Percentiles rank a stretch among this genome's conserved stretches.
These are phyloP conservation scores for Hemibagrus guttatus DNA, from an alignment of 2,797 vertebrate species.

Conservation along the genomic window DNA sequence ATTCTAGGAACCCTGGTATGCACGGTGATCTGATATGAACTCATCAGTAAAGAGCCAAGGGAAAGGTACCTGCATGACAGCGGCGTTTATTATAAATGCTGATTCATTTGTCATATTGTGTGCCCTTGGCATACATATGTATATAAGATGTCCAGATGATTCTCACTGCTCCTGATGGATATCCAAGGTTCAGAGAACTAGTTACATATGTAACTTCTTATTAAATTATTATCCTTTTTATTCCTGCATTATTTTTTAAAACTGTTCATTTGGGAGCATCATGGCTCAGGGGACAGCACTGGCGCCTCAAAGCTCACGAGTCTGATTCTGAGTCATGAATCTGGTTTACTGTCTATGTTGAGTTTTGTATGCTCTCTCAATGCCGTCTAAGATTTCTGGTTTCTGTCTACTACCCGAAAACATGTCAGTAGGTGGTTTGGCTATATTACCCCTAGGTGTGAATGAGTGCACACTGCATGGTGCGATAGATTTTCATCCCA, in stretches of 20 bases:
- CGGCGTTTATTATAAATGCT: not conserved
- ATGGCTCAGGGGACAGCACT: not conserved
- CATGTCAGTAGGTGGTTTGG: not conserved
- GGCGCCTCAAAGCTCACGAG: not conserved
- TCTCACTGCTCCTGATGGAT: not conserved
- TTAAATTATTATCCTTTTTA: not conserved
- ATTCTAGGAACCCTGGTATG: not conserved
- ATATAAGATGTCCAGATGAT: not conserved
- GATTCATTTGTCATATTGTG: not conserved
- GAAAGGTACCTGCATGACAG: not conserved
- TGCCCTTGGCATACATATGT: not conserved
- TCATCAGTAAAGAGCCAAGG: not conserved
- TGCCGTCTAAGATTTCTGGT: not conserved
- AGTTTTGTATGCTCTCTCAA: not conserved
- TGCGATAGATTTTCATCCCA: not conserved
- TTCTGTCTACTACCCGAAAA: not conserved
- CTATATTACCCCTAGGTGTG: not conserved
- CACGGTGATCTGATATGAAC: not conserved
- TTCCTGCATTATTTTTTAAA: not conserved
- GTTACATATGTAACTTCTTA: not conserved
- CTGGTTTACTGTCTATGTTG: not conserved
- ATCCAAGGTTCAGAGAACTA: not conserved
- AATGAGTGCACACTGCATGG: not conserved
- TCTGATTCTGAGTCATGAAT: not conserved
- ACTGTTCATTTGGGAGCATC: not conserved